Conservation (phyloP, 2,113 vertebrate species). For the Lynx canadensis region DNA sequence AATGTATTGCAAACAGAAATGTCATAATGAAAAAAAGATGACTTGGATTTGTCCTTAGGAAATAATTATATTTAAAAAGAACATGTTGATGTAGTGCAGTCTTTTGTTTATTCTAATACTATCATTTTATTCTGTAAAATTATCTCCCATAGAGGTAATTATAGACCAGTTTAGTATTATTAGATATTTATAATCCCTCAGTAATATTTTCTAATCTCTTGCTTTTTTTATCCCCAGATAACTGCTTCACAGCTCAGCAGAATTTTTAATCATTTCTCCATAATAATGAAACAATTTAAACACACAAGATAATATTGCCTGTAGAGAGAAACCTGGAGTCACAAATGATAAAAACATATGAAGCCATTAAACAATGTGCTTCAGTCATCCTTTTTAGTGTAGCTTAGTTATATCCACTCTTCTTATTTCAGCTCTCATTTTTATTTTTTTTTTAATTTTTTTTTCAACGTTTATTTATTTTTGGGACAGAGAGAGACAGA, state of each 20-base stretch:
- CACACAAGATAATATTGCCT: constrained; percentile 16
- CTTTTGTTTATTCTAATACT: constrained; percentile 65
- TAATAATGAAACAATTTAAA: constrained; percentile 55
- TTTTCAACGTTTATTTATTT: too few species aligned
- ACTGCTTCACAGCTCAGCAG: constrained; percentile 58
- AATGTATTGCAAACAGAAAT: background rate
- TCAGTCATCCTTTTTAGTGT: background rate
- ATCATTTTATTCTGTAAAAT: constrained; percentile 57
- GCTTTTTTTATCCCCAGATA: constrained; percentile 59
- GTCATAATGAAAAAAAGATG: background rate
- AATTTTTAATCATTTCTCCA: constrained; percentile 76
- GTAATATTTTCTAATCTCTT: constrained; percentile 79
- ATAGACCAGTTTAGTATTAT: constrained; percentile 61
- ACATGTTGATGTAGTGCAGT: background rate
- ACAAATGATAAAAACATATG: background rate
- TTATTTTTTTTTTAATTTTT: too few species aligned
- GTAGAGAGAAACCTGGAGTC: constrained; percentile 41
- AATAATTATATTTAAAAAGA: background rate
- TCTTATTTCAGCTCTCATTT: constrained; percentile 20
- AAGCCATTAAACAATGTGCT: background rate
- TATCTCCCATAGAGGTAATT: constrained; percentile 66
- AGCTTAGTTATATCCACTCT: background rate
- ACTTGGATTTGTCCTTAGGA: constrained; percentile 62
- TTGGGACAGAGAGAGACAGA: too few species aligned
- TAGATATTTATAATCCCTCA: constrained; percentile 77